Evolutionary conservation across 2,888 invertebrate genomes (phyloP).

Genomic region (Diloba caeruleocephala): DNA sequence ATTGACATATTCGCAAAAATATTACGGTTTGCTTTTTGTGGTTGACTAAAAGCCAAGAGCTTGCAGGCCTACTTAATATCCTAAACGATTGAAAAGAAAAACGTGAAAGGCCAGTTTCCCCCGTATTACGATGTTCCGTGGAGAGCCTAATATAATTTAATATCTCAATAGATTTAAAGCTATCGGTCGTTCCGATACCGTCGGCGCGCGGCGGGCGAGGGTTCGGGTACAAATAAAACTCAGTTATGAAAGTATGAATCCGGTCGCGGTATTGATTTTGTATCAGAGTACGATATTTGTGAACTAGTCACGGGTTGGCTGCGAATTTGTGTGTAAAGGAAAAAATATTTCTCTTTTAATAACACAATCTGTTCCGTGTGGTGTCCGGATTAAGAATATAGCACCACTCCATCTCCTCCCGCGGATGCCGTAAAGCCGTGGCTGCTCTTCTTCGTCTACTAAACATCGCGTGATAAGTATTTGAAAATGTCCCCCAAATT

Average conservation of each 20-base stretch:
- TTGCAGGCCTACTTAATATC: not conserved
- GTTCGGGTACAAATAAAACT: constrained; percentile 59
- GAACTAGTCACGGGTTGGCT: constrained; percentile 2
- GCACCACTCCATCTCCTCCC: no score
- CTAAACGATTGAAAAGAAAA: constrained; percentile 10
- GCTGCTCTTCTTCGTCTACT: no score
- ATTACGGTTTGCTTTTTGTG: no score
- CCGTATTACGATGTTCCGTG: not conserved
- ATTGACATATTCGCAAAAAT: no score
- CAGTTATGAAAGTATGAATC: constrained; percentile 71
- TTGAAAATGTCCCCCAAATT: no score
- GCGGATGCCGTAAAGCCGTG: no score
- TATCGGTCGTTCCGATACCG: constrained; percentile 8
- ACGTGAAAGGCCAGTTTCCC: not conserved
- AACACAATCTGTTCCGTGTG: no score
- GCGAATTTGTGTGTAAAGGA: no score
- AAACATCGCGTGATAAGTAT: no score
- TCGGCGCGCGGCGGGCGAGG: constrained; percentile 13
- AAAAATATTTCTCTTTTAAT: no score
- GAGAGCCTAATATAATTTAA: constrained; percentile 33
- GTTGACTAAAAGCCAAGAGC: no score
- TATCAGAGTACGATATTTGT: constrained; percentile 7
- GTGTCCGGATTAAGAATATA: no score
- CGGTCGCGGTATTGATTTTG: constrained; percentile 66
- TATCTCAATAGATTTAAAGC: constrained; percentile 32